These are phyloP conservation scores for Medauroidea extradentata DNA, from an alignment of 1,140 invertebrate species.

Conservation along the genomic window DNA sequence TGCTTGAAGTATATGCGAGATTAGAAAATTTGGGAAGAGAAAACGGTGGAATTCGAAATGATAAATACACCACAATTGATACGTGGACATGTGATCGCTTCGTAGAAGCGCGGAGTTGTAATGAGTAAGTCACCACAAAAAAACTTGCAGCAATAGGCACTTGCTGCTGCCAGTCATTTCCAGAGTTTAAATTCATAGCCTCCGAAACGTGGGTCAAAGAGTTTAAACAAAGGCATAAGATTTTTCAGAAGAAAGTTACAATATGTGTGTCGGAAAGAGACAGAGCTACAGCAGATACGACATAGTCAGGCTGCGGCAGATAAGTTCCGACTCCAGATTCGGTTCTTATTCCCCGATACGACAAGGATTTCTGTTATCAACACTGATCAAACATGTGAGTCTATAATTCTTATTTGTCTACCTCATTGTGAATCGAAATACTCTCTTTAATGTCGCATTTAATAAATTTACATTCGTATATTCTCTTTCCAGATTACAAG, in stretches of 20 bases:
- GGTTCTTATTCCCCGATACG: conserved; percentile 1
- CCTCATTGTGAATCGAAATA: too few relatives aligned
- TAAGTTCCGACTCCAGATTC: conserved; percentile 10
- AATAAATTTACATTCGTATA: neutral
- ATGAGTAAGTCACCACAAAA: too few relatives aligned
- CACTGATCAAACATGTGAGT: conserved; percentile 18
- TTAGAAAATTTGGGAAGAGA: too few relatives aligned
- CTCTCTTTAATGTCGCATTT: too few relatives aligned
- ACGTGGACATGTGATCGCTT: too few relatives aligned
- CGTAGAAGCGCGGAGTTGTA: too few relatives aligned
- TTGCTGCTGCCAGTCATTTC: conserved; percentile 21
- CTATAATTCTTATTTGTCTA: neutral
- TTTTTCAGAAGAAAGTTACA: conserved; percentile 25
- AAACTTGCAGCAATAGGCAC: conserved; percentile 21
- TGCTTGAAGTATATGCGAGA: too few relatives aligned
- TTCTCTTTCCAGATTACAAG: conserved; percentile 10
- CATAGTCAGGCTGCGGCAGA: conserved; percentile 13
- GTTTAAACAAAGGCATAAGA: conserved; percentile 22
- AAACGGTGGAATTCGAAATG: too few relatives aligned
- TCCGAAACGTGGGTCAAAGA: conserved; percentile 15
- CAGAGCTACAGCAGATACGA: conserved; percentile 12
- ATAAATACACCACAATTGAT: too few relatives aligned
- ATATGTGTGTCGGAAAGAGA: conserved; percentile 23
- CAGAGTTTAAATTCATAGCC: conserved; percentile 19
- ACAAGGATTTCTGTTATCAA: conserved; percentile 16